Evolutionary conservation across 2,888 invertebrate genomes (phyloP).

Genomic region (Torymus tubicola): DNA sequence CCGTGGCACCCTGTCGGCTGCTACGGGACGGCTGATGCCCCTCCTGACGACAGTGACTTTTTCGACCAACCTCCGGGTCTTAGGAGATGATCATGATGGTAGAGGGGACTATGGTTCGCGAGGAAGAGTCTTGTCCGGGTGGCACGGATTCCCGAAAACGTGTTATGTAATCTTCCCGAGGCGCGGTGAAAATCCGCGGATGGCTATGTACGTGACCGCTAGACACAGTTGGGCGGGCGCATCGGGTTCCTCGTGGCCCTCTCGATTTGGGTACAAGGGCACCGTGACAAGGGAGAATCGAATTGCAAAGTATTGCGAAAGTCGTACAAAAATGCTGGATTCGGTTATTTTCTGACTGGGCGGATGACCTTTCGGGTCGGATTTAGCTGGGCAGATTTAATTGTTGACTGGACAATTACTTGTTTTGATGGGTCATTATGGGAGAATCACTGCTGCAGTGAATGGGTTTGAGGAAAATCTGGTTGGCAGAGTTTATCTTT

Average conservation of each 20-base stretch:
- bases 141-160: too few relatives aligned
- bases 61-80: too few relatives aligned
- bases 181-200: too few relatives aligned
- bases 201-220: too few relatives aligned
- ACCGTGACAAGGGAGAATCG: neutral
- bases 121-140: too few relatives aligned
- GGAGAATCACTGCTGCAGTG: neutral
- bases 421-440: conserved; percentile 2
- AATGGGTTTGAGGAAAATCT: neutral
- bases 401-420: neutral
- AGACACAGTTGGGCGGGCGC: neutral
- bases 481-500: conserved; percentile 35
- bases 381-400: neutral
- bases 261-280: neutral
- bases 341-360: conserved; percentile 3
- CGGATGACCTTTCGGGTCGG: neutral
- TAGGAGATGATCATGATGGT: too few relatives aligned
- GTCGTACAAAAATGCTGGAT: neutral
- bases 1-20: conserved; percentile 68
- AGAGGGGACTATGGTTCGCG: too few relatives aligned
- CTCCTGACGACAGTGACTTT: conserved; percentile 23
- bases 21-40: conserved; percentile 62
- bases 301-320: conserved; percentile 16
- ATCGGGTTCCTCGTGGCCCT: neutral
- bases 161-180: too few relatives aligned